A percentile compares a stretch with the other conserved stretches of the same genome.
phyloP scores from a whole-genome alignment of 2,888 invertebrate genomes.

The Muscina levida region DNA sequence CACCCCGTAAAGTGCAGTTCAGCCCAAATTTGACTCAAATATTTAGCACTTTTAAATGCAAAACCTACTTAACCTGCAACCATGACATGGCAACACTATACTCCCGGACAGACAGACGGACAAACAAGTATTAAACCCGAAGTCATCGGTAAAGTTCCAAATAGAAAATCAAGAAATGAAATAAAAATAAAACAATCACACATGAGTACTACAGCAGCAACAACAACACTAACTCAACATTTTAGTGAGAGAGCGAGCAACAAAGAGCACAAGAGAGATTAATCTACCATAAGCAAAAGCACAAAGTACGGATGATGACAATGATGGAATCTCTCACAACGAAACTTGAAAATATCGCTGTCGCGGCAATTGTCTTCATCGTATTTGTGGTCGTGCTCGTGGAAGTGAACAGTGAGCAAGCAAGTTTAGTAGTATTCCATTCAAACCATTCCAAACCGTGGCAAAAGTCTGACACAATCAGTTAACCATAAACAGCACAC shows the following conservation, averaged over 20 bases:
- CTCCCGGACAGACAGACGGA: not conserved
- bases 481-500: slow-evolving; percentile 58
- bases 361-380: slow-evolving; percentile 3
- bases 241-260: slow-evolving; percentile 25
- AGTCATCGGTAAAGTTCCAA: slow-evolving; percentile 56
- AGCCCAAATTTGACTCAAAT: no score
- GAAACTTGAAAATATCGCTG: slow-evolving; percentile 26
- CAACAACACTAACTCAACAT: slow-evolving; percentile 31
- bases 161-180: slow-evolving; percentile 43
- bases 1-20: no score
- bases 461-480: slow-evolving; percentile 60
- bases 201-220: slow-evolving; percentile 3
- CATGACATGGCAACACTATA: no score
- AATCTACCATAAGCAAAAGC: not conserved
- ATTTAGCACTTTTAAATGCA: no score
- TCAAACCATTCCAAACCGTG: slow-evolving; percentile 53
- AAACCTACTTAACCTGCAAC: no score
- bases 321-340: no score
- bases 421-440: no score
- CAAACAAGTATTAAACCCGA: slow-evolving; percentile 27
- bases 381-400: not conserved
- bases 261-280: slow-evolving; percentile 39
- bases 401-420: no score
- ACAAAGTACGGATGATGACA: slow-evolving; percentile 2
- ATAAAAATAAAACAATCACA: slow-evolving; percentile 37